Conservation (phyloP, 2,113 vertebrate genomes). For the Varanus komodoensis region DNA sequence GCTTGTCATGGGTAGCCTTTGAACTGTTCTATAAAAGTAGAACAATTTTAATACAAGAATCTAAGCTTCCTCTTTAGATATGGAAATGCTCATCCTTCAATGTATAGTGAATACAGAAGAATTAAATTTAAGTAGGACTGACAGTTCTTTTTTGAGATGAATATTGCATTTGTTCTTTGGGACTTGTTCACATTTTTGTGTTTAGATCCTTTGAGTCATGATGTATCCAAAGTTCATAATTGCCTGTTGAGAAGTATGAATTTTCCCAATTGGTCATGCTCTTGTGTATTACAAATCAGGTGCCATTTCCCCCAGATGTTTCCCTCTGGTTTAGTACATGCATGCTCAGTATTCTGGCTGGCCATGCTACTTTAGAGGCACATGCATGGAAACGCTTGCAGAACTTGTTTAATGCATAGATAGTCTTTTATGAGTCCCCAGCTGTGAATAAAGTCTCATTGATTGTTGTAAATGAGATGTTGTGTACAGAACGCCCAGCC, state of each 20-base stretch:
- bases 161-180: neutral
- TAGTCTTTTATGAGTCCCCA: neutral
- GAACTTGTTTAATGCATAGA: no score
- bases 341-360: neutral
- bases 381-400: neutral
- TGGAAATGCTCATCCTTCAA: neutral
- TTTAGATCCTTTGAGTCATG: neutral
- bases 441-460: neutral
- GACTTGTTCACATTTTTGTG: neutral
- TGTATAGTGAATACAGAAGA: neutral
- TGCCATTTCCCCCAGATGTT: conserved; percentile 4
- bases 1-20: neutral
- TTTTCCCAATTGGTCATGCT: neutral
- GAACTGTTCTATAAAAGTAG: no score
- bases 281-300: neutral
- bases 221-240: neutral
- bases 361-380: neutral
- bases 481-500: neutral
- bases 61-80: neutral
- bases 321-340: neutral
- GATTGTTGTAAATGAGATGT: neutral
- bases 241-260: neutral
- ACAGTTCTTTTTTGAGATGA: neutral
- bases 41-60: neutral
- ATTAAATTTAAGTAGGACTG: neutral